phyloP scores from a whole-genome alignment of 1,140 invertebrate species.

The Uloborus diversus region DNA sequence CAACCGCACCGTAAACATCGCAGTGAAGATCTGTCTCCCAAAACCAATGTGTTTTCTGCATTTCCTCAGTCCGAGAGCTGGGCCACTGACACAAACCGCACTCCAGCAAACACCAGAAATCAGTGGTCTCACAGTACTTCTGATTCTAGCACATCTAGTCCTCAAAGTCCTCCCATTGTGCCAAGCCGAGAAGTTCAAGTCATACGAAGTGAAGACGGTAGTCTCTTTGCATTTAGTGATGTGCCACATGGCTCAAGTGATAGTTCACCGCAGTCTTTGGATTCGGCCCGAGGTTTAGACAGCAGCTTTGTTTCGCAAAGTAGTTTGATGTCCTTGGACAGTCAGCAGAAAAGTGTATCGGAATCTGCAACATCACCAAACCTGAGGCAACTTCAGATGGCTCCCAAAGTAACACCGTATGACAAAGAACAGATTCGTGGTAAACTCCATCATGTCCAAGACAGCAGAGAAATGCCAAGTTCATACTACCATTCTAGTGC shows the following conservation, averaged over 20 bases:
- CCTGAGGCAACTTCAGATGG: conserved; percentile 16
- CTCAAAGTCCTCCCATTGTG: conserved; percentile 52
- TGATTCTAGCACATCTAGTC: conserved; percentile 53
- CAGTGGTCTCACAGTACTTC: conserved; percentile 48
- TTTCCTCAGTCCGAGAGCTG: too few relatives aligned
- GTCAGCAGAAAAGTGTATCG: conserved; percentile 46
- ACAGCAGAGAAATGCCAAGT: conserved; percentile 25
- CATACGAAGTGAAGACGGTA: conserved; percentile 45
- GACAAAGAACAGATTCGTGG: conserved; percentile 37
- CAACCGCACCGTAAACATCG: conserved; percentile 41
- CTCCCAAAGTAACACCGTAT: conserved; percentile 7
- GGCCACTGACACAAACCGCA: neutral
- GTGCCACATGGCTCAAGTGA: conserved; percentile 42
- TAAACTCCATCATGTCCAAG: conserved; percentile 35
- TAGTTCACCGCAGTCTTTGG: conserved; percentile 53
- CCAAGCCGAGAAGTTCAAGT: conserved; percentile 52
- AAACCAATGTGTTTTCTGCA: conserved; percentile 12
- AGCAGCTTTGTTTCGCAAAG: conserved; percentile 40
- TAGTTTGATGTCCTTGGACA: conserved; percentile 56
- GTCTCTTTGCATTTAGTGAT: conserved; percentile 53
- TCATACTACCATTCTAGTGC: conserved; percentile 38
- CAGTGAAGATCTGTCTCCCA: conserved; percentile 50
- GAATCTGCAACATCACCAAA: conserved; percentile 42
- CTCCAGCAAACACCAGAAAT: conserved; percentile 24
- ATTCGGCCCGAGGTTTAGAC: conserved; percentile 40